Percentiles rank a stretch among this genome's conserved stretches.
Conservation (phyloP, 2,797 vertebrate species). For the Amblyopsis hoosieri region DNA sequence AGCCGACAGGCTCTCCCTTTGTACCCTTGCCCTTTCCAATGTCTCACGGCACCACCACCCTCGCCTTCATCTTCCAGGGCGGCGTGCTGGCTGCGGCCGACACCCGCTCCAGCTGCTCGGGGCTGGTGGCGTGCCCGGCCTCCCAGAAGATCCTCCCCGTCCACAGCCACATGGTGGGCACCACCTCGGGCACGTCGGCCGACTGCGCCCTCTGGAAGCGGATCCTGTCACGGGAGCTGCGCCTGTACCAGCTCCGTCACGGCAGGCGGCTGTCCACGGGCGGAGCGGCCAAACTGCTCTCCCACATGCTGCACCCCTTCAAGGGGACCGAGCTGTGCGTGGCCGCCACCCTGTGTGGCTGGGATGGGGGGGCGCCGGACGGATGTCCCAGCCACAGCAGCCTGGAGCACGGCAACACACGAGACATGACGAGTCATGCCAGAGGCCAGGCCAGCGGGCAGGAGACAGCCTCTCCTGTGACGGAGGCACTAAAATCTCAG, state of each 20-base stretch:
- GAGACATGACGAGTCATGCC: conserved; percentile 17
- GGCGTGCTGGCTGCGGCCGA: conserved; percentile 87
- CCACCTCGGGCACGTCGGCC: conserved; percentile 86
- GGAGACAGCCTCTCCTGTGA: conserved; percentile 15
- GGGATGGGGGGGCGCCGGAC: conserved; percentile 74
- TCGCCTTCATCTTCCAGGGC: conserved; percentile 84
- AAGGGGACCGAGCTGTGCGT: conserved; percentile 86
- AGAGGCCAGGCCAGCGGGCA: conserved; percentile 7
- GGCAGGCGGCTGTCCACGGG: conserved; percentile 76
- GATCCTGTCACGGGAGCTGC: conserved; percentile 80
- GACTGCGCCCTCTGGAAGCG: conserved; percentile 85
- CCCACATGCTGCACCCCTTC: conserved; percentile 82
- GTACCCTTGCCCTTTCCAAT: conserved; percentile 75
- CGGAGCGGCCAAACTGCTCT: conserved; percentile 83
- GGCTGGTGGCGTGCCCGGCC: conserved; percentile 80
- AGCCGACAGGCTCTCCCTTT: conserved; percentile 35
- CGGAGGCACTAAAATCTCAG: conserved; percentile 23
- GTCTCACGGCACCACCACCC: conserved; percentile 87
- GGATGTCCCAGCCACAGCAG: background rate
- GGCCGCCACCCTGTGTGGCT: conserved; percentile 87
- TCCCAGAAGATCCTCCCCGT: conserved; percentile 85
- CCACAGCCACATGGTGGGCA: conserved; percentile 84
- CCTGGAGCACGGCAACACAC: conserved; percentile 31
- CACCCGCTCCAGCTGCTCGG: conserved; percentile 85
- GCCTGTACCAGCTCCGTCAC: conserved; percentile 82